Evolutionary conservation across 2,797 vertebrate genomes (phyloP).

Genomic region (Champsocephalus gunnari): DNA sequence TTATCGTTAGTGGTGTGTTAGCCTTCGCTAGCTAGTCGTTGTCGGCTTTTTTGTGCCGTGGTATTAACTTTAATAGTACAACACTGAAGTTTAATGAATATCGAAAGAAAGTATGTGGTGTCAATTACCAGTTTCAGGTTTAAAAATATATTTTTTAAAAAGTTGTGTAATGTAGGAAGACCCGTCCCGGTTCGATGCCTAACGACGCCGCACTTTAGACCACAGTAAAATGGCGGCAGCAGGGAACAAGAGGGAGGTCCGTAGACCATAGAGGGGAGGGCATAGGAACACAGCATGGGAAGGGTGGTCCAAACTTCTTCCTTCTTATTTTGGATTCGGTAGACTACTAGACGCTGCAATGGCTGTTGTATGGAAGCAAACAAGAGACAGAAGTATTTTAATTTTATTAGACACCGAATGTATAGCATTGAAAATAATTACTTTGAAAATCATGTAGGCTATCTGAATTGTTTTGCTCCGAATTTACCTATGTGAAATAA

Average conservation of each 20-base stretch:
- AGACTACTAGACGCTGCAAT: too few species aligned
- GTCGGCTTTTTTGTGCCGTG: not conserved
- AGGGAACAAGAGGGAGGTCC: not conserved
- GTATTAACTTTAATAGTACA: not conserved
- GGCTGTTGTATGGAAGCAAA: too few species aligned
- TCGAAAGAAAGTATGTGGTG: not conserved
- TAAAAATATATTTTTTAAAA: constrained; percentile 36
- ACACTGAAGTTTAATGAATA: not conserved
- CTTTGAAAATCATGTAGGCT: too few species aligned
- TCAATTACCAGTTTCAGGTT: constrained; percentile 69
- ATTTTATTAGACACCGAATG: too few species aligned
- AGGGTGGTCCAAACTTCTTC: not conserved
- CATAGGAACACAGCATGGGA: not conserved
- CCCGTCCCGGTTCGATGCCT: constrained; percentile 18
- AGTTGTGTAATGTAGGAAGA: constrained; percentile 22
- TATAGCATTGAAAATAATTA: too few species aligned
- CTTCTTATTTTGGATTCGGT: too few species aligned
- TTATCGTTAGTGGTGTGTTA: constrained; percentile 13
- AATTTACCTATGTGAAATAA: too few species aligned
- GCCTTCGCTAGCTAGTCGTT: not conserved
- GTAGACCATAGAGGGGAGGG: too few species aligned
- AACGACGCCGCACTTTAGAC: constrained; percentile 5
- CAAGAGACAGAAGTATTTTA: too few species aligned
- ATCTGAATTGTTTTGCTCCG: too few species aligned
- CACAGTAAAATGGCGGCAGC: constrained; percentile 66